A percentile compares a stretch with the other conserved stretches of the same genome.
These are phyloP conservation scores for Tipula unca DNA, from an alignment of 2,888 invertebrate genomes.

Conservation along the genomic window DNA sequence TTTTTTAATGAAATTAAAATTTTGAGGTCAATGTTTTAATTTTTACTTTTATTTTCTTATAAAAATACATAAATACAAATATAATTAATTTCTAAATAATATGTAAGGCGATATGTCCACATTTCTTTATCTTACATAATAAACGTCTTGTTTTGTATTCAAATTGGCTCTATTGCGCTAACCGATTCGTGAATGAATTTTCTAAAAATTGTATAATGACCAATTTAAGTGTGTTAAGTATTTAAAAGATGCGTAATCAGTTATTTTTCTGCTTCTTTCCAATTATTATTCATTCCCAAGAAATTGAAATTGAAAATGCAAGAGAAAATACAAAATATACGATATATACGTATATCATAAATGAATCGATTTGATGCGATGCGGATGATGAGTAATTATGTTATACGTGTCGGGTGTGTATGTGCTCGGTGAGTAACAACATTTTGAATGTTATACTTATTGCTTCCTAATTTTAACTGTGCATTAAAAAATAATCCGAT, in stretches of 20 bases:
- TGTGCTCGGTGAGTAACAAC: not conserved
- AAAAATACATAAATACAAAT: not conserved
- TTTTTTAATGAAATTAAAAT: not conserved
- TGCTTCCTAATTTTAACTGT: not conserved
- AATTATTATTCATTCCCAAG: not conserved
- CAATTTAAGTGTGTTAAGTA: conserved; percentile 8
- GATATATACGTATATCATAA: not conserved
- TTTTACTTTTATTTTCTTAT: not conserved
- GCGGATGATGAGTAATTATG: not conserved
- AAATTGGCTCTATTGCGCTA: not conserved
- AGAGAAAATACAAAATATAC: not conserved
- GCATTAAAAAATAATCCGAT: not conserved
- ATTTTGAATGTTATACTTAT: not conserved
- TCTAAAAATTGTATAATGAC: conserved; percentile 14
- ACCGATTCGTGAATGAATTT: not conserved
- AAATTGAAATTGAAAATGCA: not conserved
- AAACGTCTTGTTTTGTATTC: not conserved
- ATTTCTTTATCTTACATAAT: not conserved
- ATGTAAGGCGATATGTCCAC: not conserved
- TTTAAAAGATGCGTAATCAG: not conserved
- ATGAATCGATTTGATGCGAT: not conserved
- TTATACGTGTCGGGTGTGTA: not conserved
- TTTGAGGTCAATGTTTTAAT: conserved; percentile 8
- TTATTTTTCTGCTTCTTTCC: not conserved
- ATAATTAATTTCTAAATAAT: conserved; percentile 1